Base-by-base conservation (phyloP, 1,140 invertebrate species). In the Neodiprion fabricii region DNA sequence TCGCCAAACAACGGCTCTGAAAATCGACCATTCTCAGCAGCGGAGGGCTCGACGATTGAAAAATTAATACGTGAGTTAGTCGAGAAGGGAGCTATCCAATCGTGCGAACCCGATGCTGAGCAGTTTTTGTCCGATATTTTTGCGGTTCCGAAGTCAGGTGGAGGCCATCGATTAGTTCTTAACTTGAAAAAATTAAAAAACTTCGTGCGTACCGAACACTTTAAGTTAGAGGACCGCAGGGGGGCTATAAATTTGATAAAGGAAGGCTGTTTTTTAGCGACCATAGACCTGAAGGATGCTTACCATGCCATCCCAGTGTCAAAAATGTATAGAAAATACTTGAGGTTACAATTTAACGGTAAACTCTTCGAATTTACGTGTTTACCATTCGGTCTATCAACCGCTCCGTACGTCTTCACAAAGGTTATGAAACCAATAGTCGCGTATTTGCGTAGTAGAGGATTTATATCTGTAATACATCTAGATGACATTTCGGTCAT, bases 351-450 rank as follows among this genome's bases (percentile, higher is more conserved):
- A 17, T 77, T 77, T 65, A 12, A 21, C 11, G 66, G 70, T 11
- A 66, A 65, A 14, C 21, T 72, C 3, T 77, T 48, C 14, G 70
- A 77, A 48, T 76, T 76, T 53, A 40, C 11, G 7, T 77, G 70
- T 66, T 65, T 77, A 48, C 70, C 76, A 3, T 77, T 74, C 50
- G 76, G 76, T 9, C 66, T 74, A 9, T 48, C 12, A 17, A 73
- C 72, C 1, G 76, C 74, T 11, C 79, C 79, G 47, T 78, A 75
- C 71, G 48, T 76, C 9, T 82, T 78, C 69, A 81, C 78, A 48
- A 82, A 82, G 72, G 17, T 82, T 11, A 74, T 80, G 76, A 78
- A 77, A 74, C 81, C 79, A 0, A 74, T 82, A 53, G 70, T 76
- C 17, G 5, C 28, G 28, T 40, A 40, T 40, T 40, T 40, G 28